These are phyloP conservation scores for Porites rus DNA, from an alignment of 92 coral and sea anemone genomes.

Conservation along the genomic window DNA sequence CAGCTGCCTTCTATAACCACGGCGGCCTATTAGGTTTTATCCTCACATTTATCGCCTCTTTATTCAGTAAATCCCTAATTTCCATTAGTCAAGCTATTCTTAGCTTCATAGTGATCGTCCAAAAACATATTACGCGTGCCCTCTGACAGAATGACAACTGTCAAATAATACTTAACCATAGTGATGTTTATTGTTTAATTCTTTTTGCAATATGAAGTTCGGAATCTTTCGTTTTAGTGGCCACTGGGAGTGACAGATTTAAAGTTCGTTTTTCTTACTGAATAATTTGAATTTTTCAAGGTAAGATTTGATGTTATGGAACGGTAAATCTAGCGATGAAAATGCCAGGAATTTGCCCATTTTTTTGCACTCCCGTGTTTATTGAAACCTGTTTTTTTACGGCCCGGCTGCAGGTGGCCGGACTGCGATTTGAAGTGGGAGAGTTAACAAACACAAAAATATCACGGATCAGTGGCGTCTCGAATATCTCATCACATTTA, in stretches of 20 bases:
- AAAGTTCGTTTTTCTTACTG: background rate
- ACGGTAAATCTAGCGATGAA: background rate
- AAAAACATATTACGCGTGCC: background rate
- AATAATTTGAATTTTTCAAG: background rate
- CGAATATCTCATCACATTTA: background rate
- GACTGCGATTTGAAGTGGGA: conserved; percentile 22
- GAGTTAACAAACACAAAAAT: conserved; percentile 10
- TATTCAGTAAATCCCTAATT: background rate
- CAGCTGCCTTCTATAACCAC: conserved; percentile 88
- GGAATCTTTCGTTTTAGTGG: background rate
- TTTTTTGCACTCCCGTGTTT: conserved; percentile 12
- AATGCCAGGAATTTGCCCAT: conserved; percentile 28
- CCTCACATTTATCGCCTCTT: background rate
- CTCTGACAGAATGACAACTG: background rate
- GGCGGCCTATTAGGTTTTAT: conserved; percentile 56
- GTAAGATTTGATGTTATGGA: background rate
- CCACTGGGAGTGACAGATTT: conserved; percentile 14
- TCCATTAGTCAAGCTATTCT: too few species aligned
- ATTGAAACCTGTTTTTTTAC: conserved; percentile 4
- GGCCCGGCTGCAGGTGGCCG: conserved; percentile 25
- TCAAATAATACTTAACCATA: background rate
- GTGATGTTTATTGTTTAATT: background rate
- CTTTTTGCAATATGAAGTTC: background rate
- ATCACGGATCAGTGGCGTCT: background rate
- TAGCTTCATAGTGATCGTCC: background rate